Percentiles rank a stretch among this genome's conserved stretches.
Evolutionary conservation across 2,113 vertebrate species (phyloP).

Genomic region (Cyanoramphus novaezelandiae): DNA sequence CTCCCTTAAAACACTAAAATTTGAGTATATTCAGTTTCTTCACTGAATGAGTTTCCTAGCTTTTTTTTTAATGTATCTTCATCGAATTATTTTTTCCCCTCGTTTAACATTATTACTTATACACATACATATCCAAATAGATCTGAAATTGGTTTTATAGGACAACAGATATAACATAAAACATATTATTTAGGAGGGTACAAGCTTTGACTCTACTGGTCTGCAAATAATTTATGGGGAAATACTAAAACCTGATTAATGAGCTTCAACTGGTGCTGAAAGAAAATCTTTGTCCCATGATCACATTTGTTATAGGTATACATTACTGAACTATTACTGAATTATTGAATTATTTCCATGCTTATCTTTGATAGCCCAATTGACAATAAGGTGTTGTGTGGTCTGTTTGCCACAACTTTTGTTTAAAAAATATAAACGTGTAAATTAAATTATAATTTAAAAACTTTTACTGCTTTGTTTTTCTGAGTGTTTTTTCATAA

Average conservation of each 20-base stretch:
- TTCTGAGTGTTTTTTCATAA: not conserved
- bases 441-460: not conserved
- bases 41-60: not conserved
- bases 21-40: not conserved
- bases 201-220: not conserved
- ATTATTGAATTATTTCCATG: not conserved
- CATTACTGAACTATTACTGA: not conserved
- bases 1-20: not conserved
- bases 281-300: not conserved
- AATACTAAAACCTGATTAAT: conserved; percentile 9
- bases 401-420: not conserved
- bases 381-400: not conserved
- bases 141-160: conserved; percentile 10
- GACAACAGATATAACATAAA: not conserved
- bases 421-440: not conserved
- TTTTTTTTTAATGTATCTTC: not conserved
- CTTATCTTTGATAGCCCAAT: not conserved
- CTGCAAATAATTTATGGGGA: not conserved
- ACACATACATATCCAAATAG: not conserved
- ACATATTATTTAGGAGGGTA: not conserved
- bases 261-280: not conserved
- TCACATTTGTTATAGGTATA: not conserved
- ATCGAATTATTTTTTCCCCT: not conserved
- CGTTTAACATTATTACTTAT: not conserved
- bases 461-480: not conserved